Base-by-base conservation (phyloP, 2,888 invertebrate species). In the Drosophila phalerata region DNA sequence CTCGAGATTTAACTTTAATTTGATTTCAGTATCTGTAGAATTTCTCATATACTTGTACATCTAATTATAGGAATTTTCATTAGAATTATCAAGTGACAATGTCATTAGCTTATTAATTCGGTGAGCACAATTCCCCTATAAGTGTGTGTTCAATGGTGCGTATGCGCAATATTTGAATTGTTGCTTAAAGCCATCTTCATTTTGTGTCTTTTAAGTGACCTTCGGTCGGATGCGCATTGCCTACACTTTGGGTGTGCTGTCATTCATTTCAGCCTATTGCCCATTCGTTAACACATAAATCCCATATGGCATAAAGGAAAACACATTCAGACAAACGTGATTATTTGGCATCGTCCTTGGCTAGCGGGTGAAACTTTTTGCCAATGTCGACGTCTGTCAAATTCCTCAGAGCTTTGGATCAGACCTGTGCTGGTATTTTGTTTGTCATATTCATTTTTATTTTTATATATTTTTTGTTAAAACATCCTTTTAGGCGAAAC, bases 261-360 rank as follows among this genome's bases (percentile, higher is more conserved):
- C 56, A 53, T 69, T 60, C 48, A 57, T 40, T 43, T 52, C 48
- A 48, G 70, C 28, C 62, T 34, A 49, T 49, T 30, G 61, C 42
- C 48, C 58, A 58, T 70, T 70, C 57, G 76, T 55, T 75, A 53
- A 62, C 66, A 58, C 61, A 76, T 76, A 74, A 62, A 52, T 74
- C 71, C 65, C 66, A 65, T 65, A 55, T 71, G 74, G 53, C 37
- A 55, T 8, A 30, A 15, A 11, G n/a, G 5, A 43, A 34, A 61
- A 55, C 53, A 17, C 34, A 47, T 34, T 58, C 64, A 61, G 55
- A 45, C 70, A 70, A 65, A 76, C 71, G 71, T 55, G 61, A 65
- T 43, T 43, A 48, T 40, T 32, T 11, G 51, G 22, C 28, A 30
- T 51, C 32, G 34, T 47, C 28, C 45, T 56, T 43, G 28, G 47